A percentile compares a stretch with the other conserved stretches of the same genome.
phyloP scores from a whole-genome alignment of 2,888 invertebrate species.

The Oeneis ivallda region DNA sequence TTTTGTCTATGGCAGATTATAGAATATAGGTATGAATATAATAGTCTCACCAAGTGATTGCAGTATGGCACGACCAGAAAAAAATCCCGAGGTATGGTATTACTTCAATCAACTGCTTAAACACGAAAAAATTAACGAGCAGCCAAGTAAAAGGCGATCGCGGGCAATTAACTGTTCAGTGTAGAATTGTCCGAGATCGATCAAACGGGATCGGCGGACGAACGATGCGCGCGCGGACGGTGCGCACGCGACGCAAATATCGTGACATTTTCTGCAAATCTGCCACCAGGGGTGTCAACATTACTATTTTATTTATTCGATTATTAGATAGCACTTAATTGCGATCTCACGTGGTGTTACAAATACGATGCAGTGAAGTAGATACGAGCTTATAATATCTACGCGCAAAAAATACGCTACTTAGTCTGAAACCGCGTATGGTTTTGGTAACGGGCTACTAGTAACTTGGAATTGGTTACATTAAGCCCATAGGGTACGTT shows the following conservation, averaged over 20 bases:
- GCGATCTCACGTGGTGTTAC: too few species aligned
- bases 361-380: too few species aligned
- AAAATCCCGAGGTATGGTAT: neutral
- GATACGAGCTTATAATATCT: too few species aligned
- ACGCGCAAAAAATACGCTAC: too few species aligned
- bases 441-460: too few species aligned
- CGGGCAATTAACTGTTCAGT: slow-evolving; percentile 52
- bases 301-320: too few species aligned
- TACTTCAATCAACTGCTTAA: slow-evolving; percentile 11
- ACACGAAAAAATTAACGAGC: slow-evolving; percentile 32
- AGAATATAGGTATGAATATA: too few species aligned
- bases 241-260: slow-evolving; percentile 66
- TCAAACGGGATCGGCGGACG: slow-evolving; percentile 40
- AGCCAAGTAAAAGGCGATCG: slow-evolving; percentile 45
- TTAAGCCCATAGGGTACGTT: too few species aligned
- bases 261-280: slow-evolving; percentile 64
- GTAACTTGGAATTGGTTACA: too few species aligned
- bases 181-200: slow-evolving; percentile 57
- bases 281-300: slow-evolving; percentile 35
- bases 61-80: neutral
- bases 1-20: neutral
- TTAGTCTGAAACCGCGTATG: too few species aligned
- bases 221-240: slow-evolving; percentile 36
- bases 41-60: neutral
- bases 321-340: too few species aligned